Base-by-base conservation (phyloP, 2,797 vertebrate genomes). In the Acrocephalus scirpaceus region DNA sequence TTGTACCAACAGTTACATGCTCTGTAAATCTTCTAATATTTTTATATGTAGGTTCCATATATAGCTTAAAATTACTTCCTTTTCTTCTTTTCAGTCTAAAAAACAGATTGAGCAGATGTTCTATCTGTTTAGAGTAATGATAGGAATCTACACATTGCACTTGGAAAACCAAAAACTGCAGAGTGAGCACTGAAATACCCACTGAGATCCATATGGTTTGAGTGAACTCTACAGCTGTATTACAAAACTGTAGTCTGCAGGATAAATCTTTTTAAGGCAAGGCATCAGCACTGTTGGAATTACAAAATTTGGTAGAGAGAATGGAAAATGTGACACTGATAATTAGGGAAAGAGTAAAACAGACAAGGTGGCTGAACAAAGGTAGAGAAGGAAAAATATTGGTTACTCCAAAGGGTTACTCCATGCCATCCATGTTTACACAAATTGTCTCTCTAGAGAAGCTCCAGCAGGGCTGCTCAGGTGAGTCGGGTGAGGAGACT, bases 1-100 rank as follows among this genome's bases (percentile, higher is more conserved):
- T 92, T 97, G 98, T 97, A 93, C 74, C 78, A 87, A 57, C 20
- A n/a, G 2, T 78, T 64, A 44, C 13, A 6, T 13, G 9, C n/a
- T 56, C 60, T 30, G 10, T 36, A 50, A 74, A 82, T 21, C 16
- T 73, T 51, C 16, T 16, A 16, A 9, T 69, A n/a, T 56, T 83
- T 78, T 73, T 36, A 34, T 62, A 23, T 34, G 19, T 71, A 54
- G 32, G 21, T 73, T 92, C 36, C 14, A 45, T 48, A 60, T 34
- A n/a, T 70, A 87, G 57, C 71, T 92, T 62, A 62, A 92, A 95
- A 89, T 76, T 1, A 32, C 44, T 89, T 92, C 26, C 11, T 82
- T 92, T 91, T 40, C 78, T 75, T 65, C 32, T 87, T 82, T 94
- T 56, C 56, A 19, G 13, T 56, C 44, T 64, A 21, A 80, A 61